Evolutionary conservation across 2,888 invertebrate genomes (phyloP), one percentile per base, ranked within the genome.

Genomic region (Drosophila maculinotata): DNA sequence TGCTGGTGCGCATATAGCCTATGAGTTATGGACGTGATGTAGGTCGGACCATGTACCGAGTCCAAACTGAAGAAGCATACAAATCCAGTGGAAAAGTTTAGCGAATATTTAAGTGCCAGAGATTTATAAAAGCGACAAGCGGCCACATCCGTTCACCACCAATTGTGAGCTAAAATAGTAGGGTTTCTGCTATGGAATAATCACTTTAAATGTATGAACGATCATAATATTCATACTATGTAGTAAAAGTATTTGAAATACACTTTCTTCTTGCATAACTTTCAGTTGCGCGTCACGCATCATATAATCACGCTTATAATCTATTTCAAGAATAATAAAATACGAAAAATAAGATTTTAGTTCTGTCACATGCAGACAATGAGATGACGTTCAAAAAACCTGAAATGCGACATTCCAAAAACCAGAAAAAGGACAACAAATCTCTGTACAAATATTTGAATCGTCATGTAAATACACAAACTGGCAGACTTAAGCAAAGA

Each of bases 81-180:
- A 36, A 5, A n/a, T n/a, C n/a, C 42, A 66, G 38, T 79, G 84
- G 78, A 79, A 75, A 77, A 80, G 41, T 76, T 79, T 65, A 28
- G 14, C 42, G 36, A 45, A 41, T 58, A 25, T 42, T 41, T 10
- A 42, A 45, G 31, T 59, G 41, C 7, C 26, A n/a, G 17, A 44
- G 39, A 57, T 42, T 49, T 44, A 53, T 62, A 39, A 41, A 33
- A 41, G 8, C 53, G 38, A 39, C 31, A 52, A 59, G 44, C 30
- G 30, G 31, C 36, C 17, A 33, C 52, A 64, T 44, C 48, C 33
- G 54, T 42, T 52, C 5, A n/a, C n/a, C n/a, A n/a, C n/a, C n/a
- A n/a, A n/a, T n/a, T n/a, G n/a, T 41, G 9, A 9, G 1, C 41
- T 10, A 10, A 10, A 36, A 15, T 15, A 36, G 3, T n/a, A n/a